Evolutionary conservation across 2,113 vertebrate genomes (phyloP).

Genomic region (Tragelaphus buxtoni): DNA sequence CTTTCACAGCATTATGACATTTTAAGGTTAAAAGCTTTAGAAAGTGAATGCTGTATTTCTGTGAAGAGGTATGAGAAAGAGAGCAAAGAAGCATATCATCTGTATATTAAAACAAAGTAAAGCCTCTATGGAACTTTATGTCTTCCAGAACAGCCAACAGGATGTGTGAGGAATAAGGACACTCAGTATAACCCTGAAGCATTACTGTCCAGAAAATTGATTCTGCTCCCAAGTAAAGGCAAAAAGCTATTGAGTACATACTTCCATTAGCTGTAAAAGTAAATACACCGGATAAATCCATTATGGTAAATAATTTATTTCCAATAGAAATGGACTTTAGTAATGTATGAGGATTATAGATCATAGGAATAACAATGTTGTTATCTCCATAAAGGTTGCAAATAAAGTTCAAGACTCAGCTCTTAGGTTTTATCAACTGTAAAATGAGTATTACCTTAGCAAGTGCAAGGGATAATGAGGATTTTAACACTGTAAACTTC

Average conservation of each 20-base stretch:
- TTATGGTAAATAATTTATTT: background rate
- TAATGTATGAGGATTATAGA: background rate
- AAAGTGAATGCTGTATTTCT: background rate
- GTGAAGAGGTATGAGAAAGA: background rate
- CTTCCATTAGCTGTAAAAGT: background rate
- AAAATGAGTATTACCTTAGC: background rate
- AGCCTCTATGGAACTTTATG: background rate
- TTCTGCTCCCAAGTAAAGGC: background rate
- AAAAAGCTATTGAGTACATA: background rate
- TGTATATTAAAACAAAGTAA: background rate
- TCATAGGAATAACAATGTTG: background rate
- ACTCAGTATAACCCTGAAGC: background rate
- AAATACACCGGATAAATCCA: background rate
- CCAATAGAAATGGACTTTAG: background rate
- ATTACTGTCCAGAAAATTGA: background rate
- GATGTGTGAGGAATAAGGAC: background rate
- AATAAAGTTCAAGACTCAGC: background rate
- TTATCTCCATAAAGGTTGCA: background rate
- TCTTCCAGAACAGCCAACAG: background rate
- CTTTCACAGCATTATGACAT: background rate
- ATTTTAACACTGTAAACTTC: background rate
- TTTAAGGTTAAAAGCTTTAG: background rate
- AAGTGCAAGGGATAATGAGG: background rate
- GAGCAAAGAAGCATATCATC: background rate
- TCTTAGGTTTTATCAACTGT: background rate